A percentile compares a stretch with the other conserved stretches of the same genome.
Conservation (phyloP, 2,113 vertebrate genomes). For the Xiphophorus hellerii region DNA sequence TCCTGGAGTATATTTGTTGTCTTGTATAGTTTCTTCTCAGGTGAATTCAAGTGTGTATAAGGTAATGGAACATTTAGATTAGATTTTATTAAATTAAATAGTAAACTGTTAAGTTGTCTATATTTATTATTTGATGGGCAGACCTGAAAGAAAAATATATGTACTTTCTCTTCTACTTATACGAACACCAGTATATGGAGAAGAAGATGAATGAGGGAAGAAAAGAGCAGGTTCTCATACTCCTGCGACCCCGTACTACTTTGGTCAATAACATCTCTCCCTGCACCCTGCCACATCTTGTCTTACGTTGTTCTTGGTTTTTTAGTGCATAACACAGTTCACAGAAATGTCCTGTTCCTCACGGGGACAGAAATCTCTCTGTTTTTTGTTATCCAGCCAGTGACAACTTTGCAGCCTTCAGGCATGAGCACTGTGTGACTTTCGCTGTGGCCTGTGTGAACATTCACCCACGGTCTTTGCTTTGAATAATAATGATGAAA, state of each 20-base stretch:
- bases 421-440: conserved; percentile 52
- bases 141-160: not conserved
- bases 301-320: conserved; percentile 37
- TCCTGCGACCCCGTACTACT: conserved; percentile 28
- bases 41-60: not conserved
- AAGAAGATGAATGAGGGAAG: conserved; percentile 7
- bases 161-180: not conserved
- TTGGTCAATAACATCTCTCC: conserved; percentile 47
- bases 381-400: conserved; percentile 62
- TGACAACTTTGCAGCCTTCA: conserved; percentile 60
- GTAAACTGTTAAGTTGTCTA: not conserved
- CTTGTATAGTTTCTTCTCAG: not conserved
- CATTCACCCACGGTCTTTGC: conserved; percentile 28
- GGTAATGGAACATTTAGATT: not conserved
- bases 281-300: conserved; percentile 20
- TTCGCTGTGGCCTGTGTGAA: conserved; percentile 53
- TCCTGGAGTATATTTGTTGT: not conserved
- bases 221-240: conserved; percentile 7
- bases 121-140: not conserved
- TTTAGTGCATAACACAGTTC: conserved; percentile 34
- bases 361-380: conserved; percentile 63
- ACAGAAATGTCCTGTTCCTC: conserved; percentile 49
- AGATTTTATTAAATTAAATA: not conserved
- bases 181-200: not conserved
- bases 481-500: conserved; percentile 28